Conservation (phyloP, 2,888 invertebrate species). For the Rosalia funebris region DNA sequence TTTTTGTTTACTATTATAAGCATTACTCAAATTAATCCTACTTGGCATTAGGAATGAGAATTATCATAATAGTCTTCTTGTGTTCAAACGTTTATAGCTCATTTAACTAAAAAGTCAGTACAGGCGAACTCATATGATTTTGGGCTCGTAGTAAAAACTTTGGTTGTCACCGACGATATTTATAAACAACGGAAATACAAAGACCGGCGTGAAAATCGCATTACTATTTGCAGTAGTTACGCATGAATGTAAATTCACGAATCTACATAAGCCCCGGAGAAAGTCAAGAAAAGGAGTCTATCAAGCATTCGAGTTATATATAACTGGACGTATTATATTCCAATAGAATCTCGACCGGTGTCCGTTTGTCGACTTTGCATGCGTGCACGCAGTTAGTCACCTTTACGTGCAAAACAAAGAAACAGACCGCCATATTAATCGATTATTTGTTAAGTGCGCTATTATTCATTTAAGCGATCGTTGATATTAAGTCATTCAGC, state of each 20-base stretch:
- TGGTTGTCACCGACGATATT: not conserved
- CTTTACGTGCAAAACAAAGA: slow-evolving; percentile 31
- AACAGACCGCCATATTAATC: slow-evolving; percentile 19
- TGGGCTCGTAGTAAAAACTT: not conserved
- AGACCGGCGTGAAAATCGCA: not conserved
- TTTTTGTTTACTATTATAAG: no score
- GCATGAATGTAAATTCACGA: not conserved
- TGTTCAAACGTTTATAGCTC: no score
- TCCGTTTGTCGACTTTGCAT: not conserved
- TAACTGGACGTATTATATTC: slow-evolving; percentile 2
- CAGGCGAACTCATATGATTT: no score
- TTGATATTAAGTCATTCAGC: slow-evolving; percentile 19
- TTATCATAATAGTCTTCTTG: no score
- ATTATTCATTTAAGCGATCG: slow-evolving; percentile 21
- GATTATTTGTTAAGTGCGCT: slow-evolving; percentile 18
- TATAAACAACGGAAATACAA: not conserved
- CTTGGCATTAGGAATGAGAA: no score
- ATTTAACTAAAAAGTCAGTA: no score
- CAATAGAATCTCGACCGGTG: slow-evolving; percentile 1
- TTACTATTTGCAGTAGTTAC: not conserved
- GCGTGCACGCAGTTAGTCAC: slow-evolving; percentile 25
- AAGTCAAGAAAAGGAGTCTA: slow-evolving; percentile 17
- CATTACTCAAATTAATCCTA: no score
- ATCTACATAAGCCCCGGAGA: not conserved
- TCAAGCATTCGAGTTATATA: not conserved